Percentiles rank a stretch among this genome's conserved stretches.
These are phyloP conservation scores for Peromyscus maniculatus DNA, from an alignment of 2,113 vertebrate species.

Conservation along the genomic window DNA sequence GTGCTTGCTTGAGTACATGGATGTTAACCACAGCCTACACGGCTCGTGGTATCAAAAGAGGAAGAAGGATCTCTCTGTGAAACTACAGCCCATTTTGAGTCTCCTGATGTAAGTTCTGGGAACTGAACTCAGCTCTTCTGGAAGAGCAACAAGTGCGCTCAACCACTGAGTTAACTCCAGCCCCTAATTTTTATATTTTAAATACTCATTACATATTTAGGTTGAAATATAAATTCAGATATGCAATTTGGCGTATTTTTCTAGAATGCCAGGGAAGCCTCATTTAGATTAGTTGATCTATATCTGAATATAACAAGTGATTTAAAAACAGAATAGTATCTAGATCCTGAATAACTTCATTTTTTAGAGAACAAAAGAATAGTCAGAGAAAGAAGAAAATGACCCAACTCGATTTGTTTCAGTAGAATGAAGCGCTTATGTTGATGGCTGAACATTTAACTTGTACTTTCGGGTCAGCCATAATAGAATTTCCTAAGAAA, in stretches of 20 bases:
- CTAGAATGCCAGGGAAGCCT: neutral
- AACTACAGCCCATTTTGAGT: neutral
- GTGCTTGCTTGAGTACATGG: neutral
- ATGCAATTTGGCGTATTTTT: neutral
- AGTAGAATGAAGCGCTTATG: neutral
- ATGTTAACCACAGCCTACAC: neutral
- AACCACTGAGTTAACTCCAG: neutral
- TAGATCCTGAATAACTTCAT: neutral
- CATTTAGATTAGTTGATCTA: neutral
- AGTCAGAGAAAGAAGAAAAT: neutral
- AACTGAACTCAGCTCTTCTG: neutral
- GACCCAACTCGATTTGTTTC: neutral
- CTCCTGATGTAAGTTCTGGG: neutral
- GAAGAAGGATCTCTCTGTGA: accelerated
- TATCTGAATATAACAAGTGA: neutral
- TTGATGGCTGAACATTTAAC: neutral
- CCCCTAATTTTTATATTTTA: neutral
- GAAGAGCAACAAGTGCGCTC: neutral
- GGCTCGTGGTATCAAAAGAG: too few relatives aligned
- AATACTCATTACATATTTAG: neutral
- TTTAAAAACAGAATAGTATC: neutral
- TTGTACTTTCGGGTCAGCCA: neutral
- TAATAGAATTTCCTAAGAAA: neutral
- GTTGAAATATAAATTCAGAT: neutral
- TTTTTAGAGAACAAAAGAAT: neutral